phyloP scores from a whole-genome alignment of 1,140 invertebrate species.

The Meteorus sp. region DNA sequence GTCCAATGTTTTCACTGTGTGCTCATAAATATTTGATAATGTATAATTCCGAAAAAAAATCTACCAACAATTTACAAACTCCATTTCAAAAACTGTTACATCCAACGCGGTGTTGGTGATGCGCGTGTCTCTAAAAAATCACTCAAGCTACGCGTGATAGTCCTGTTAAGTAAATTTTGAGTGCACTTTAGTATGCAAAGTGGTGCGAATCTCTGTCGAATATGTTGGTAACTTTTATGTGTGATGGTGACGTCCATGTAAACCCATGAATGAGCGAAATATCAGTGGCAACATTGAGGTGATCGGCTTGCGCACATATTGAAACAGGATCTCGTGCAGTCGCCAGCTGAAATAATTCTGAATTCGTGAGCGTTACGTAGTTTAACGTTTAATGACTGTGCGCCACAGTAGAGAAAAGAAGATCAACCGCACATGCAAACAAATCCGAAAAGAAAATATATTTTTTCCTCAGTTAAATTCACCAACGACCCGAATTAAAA shows the following conservation, averaged over 20 bases:
- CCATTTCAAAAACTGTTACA: too few relatives aligned
- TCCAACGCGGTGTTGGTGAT: too few relatives aligned
- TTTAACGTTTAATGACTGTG: conserved; percentile 20
- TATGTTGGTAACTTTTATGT: not conserved
- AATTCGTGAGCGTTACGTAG: conserved; percentile 6
- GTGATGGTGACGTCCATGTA: too few relatives aligned
- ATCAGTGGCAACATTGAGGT: conserved; percentile 12
- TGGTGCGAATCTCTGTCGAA: conserved; percentile 17
- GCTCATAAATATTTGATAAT: too few relatives aligned
- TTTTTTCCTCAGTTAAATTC: too few relatives aligned
- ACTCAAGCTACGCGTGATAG: conserved; percentile 23
- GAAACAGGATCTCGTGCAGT: not conserved
- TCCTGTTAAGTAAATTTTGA: conserved; percentile 28
- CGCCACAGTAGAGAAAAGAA: too few relatives aligned
- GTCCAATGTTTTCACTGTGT: too few relatives aligned
- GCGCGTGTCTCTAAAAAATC: conserved; percentile 18
- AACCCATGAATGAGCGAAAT: conserved; percentile 20
- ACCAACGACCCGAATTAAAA: too few relatives aligned
- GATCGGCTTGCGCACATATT: conserved; percentile 4
- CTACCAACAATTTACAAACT: too few relatives aligned
- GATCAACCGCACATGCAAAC: conserved; percentile 19
- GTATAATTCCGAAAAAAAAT: too few relatives aligned
- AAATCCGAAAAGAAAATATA: conserved; percentile 19
- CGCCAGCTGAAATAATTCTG: conserved; percentile 17
- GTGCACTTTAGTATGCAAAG: conserved; percentile 29